phyloP scores from a whole-genome alignment of 1,140 invertebrate species.

The Mycetomoellerius zeteki region DNA sequence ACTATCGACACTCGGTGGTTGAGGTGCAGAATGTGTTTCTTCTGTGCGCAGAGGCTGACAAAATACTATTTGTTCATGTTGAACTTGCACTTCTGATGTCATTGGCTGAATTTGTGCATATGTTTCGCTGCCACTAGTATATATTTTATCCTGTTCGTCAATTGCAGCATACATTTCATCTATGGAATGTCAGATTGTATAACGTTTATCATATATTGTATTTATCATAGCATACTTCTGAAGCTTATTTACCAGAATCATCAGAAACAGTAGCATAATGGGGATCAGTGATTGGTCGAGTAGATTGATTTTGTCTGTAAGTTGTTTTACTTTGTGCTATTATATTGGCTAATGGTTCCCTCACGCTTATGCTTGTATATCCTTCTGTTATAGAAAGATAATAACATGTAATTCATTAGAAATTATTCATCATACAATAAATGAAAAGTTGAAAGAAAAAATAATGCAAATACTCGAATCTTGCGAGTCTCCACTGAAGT shows the following conservation, averaged over 20 bases:
- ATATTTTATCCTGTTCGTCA: conserved; percentile 92
- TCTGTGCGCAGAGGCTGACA: conserved; percentile 74
- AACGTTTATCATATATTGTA: neutral
- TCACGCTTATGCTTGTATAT: conserved; percentile 96
- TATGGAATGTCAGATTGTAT: conserved; percentile 79
- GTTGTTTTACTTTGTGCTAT: conserved; percentile 88
- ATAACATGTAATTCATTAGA: neutral
- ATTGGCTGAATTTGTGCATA: conserved; percentile 94
- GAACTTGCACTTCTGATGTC: conserved; percentile 84
- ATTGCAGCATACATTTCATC: conserved; percentile 97
- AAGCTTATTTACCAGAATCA: conserved; percentile 90
- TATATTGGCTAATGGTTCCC: conserved; percentile 94
- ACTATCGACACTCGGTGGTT: conserved; percentile 88
- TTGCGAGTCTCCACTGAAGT: conserved; percentile 95
- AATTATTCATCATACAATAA: neutral
- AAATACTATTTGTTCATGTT: conserved; percentile 85
- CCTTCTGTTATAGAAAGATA: conserved; percentile 88
- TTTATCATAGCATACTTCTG: neutral
- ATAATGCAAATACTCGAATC: conserved; percentile 90
- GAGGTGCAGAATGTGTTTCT: conserved; percentile 84
- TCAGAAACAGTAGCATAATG: conserved; percentile 95
- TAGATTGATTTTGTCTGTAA: conserved; percentile 85
- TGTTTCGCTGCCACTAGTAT: conserved; percentile 94
- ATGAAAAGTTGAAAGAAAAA: neutral
- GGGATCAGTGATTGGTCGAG: conserved; percentile 88